Conservation (phyloP, 2,113 vertebrate genomes). For the Crotophaga sulcirostris region DNA sequence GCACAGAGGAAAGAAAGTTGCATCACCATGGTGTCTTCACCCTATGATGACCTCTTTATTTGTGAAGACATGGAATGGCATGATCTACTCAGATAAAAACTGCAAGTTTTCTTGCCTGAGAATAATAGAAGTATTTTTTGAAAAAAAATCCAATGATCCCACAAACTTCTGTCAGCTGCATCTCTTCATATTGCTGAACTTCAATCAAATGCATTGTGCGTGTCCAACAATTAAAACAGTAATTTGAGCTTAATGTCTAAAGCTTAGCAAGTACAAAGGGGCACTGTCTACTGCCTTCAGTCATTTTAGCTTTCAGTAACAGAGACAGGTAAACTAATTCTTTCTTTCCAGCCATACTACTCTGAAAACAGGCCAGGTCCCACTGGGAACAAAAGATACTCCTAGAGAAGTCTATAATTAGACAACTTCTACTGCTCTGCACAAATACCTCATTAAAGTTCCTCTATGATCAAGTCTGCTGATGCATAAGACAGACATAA, state of each 20-base stretch:
- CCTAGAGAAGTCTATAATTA: constrained; percentile 45
- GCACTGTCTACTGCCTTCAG: not conserved
- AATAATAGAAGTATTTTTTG: not conserved
- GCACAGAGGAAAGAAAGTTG: not conserved
- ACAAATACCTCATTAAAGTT: constrained; percentile 34
- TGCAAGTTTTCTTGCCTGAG: not conserved
- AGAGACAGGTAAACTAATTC: constrained; percentile 37
- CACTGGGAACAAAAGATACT: constrained; percentile 41
- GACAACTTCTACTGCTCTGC: constrained; percentile 1
- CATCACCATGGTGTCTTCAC: not conserved
- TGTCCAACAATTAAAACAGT: not conserved
- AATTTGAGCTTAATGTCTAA: not conserved
- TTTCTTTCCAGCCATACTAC: constrained; percentile 7
- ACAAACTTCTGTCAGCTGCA: not conserved
- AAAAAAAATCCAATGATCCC: not conserved
- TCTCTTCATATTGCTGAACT: not conserved
- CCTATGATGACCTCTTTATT: not conserved
- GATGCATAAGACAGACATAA: constrained; percentile 12
- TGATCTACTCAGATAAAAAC: not conserved
- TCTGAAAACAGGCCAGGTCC: constrained; percentile 25
- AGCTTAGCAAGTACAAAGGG: not conserved
- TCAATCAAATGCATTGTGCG: not conserved
- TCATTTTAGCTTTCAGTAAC: constrained; percentile 6
- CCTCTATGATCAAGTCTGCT: constrained; percentile 16
- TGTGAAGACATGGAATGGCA: not conserved